These are phyloP conservation scores for Dicaeum eximium DNA, from an alignment of 2,113 vertebrate genomes.

Conservation along the genomic window DNA sequence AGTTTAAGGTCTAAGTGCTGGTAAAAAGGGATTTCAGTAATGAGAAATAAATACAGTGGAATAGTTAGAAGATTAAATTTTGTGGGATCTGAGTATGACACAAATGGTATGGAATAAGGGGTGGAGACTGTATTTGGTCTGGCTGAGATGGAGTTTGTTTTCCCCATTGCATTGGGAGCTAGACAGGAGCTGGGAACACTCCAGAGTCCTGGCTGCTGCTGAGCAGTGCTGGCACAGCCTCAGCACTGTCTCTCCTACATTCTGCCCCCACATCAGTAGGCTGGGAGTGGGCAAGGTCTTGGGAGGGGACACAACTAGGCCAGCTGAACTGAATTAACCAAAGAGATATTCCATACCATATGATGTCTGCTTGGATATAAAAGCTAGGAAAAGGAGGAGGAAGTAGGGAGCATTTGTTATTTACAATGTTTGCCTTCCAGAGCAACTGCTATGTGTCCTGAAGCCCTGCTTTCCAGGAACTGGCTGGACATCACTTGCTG, in stretches of 20 bases:
- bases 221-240: background rate
- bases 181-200: background rate
- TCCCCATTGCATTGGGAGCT: background rate
- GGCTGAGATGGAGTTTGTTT: background rate
- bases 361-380: background rate
- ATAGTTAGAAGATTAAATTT: background rate
- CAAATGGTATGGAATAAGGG: background rate
- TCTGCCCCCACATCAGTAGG: background rate
- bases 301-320: background rate
- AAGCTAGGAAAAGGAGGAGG: background rate
- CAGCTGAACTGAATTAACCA: background rate
- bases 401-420: background rate
- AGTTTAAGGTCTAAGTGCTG: background rate
- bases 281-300: background rate
- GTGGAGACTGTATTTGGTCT: background rate
- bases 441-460: background rate
- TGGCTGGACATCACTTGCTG: rapidly evolving
- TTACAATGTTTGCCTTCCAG: background rate
- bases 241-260: background rate
- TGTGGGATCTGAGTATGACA: background rate
- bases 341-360: background rate
- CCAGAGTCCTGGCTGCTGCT: background rate
- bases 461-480: background rate
- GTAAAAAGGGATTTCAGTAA: background rate
- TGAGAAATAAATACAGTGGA: background rate